Evolutionary conservation across 2,113 vertebrate genomes (phyloP).

Genomic region (Ariopsis seemanni): DNA sequence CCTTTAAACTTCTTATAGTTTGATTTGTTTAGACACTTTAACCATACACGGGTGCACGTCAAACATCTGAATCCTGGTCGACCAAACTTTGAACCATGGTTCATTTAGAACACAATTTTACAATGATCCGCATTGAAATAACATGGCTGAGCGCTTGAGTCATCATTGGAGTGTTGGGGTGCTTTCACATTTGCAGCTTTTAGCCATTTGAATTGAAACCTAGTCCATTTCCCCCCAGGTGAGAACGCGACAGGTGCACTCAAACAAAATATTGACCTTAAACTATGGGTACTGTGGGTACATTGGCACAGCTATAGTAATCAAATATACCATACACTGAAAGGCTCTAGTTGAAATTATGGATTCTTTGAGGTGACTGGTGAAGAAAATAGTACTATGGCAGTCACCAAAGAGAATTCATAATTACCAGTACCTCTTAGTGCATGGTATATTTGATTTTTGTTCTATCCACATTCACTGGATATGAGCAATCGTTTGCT

Average conservation of each 20-base stretch:
- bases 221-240: background rate
- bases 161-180: background rate
- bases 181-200: background rate
- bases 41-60: background rate
- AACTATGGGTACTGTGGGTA: background rate
- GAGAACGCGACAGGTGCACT: background rate
- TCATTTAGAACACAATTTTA: background rate
- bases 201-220: background rate
- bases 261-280: background rate
- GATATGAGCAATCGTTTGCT: too few species aligned
- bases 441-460: too few species aligned
- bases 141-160: background rate
- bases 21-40: conserved; percentile 37
- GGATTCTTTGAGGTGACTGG: too few species aligned
- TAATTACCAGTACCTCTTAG: too few species aligned
- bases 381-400: too few species aligned
- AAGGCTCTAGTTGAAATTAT: too few species aligned
- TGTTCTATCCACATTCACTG: too few species aligned
- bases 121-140: background rate
- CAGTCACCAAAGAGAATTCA: too few species aligned
- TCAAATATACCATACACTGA: background rate
- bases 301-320: background rate
- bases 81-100: background rate
- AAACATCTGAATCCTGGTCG: background rate
- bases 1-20: background rate